Percentiles rank a stretch among this genome's conserved stretches.
phyloP scores from a whole-genome alignment of 2,113 vertebrate genomes.

The Archocentrus centrarchus region DNA sequence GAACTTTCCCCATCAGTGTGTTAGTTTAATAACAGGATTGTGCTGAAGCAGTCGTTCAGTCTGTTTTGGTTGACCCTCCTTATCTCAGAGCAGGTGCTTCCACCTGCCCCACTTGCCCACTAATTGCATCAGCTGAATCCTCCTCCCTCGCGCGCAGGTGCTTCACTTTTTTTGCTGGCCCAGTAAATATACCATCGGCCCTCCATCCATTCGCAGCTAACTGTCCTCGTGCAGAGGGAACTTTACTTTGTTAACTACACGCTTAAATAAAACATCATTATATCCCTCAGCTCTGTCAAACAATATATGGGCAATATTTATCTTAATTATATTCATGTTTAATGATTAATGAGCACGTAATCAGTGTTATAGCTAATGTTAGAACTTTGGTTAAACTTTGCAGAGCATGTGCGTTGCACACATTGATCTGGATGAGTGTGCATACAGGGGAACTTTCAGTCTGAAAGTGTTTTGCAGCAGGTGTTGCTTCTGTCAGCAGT shows the following conservation, averaged over 20 bases:
- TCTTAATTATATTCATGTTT: no score
- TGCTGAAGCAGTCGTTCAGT: background rate
- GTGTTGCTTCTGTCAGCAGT: no score
- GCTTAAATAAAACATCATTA: no score
- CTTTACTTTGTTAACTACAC: no score
- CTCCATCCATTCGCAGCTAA: no score
- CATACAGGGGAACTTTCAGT: background rate
- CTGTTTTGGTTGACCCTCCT: background rate
- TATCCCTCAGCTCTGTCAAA: no score
- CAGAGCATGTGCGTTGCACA: background rate
- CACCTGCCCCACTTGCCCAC: background rate
- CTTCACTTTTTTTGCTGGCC: background rate
- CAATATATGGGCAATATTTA: no score
- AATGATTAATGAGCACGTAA: no score
- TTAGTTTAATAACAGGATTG: background rate
- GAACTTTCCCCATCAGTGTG: background rate
- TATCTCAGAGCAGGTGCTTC: conserved; percentile 2
- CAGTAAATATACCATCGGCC: background rate
- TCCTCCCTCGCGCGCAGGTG: background rate
- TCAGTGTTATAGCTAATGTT: no score
- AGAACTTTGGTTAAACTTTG: no score
- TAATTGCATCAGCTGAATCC: background rate
- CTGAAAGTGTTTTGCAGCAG: background rate
- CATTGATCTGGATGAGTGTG: background rate
- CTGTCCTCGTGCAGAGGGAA: no score